Base-by-base conservation (phyloP, 1,140 invertebrate genomes). In the Eumaeus atala region DNA sequence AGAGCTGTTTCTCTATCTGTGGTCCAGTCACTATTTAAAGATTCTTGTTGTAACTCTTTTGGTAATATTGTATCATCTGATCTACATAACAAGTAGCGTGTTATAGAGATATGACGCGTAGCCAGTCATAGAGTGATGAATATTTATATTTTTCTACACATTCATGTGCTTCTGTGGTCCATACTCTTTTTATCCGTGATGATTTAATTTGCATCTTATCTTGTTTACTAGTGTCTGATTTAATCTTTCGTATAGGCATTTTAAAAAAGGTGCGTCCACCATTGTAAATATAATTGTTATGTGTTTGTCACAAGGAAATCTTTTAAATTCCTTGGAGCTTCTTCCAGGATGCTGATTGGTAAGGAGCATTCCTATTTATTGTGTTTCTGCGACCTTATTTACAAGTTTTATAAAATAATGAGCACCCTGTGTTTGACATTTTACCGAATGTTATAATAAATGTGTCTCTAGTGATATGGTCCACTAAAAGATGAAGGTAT, bases 401-500 rank as follows among this genome's bases (percentile, higher is more conserved):
- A 56, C 9, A 10, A 56, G 37, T 44, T 55, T 55, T 11, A 55
- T 48, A 40, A 55, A 55, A 14, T 55, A 42, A 28, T 55, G 9
- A 28, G 53, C 55, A 21, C 21, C 18, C 17, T 56, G 55, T 56
- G 44, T 47, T 56, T 35, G 73, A 81, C n/a, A n/a, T n/a, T n/a
- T n/a, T n/a, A n/a, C n/a, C n/a, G n/a, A n/a, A n/a, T 16, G 71
- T 75, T 12, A 61, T 1, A 12, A 62, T 51, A 48, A 36, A 65
- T 16, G 59, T 56, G 42, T 58, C 56, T 56, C 62, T 55, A 3
- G 56, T 65, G 16, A 56, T 61, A 9, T 64, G 62, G 17, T 64
- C 62, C 28, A 58, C 52, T 38, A 64, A 34, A 4, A 64, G 42
- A n/a, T 61, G 58, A 14, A 64, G 37, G 40, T 64, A 61, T 58